A percentile compares a stretch with the other conserved stretches of the same genome.
phyloP scores from a whole-genome alignment of 2,113 vertebrate species.

The Catagonus wagneri region DNA sequence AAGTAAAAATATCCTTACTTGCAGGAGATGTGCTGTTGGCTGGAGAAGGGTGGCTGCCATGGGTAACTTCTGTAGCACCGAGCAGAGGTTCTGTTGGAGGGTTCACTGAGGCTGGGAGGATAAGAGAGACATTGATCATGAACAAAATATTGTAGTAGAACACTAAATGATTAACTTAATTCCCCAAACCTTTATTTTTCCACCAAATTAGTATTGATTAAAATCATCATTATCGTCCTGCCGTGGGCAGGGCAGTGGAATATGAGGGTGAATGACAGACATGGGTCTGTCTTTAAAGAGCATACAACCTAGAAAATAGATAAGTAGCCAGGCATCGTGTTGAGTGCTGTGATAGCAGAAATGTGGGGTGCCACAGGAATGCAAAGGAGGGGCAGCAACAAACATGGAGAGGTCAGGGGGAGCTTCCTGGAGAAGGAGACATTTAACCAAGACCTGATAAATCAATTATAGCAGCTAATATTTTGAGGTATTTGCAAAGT shows the following conservation, averaged over 20 bases:
- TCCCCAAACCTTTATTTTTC: neutral
- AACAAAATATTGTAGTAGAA: neutral
- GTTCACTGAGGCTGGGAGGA: constrained; percentile 3
- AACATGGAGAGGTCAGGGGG: neutral
- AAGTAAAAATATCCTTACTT: constrained; percentile 57
- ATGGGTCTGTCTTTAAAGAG: neutral
- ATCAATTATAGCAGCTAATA: neutral
- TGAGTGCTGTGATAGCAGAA: accelerated
- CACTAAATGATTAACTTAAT: neutral
- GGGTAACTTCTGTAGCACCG: neutral
- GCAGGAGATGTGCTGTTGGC: neutral
- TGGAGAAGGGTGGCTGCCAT: neutral
- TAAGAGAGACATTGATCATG: neutral
- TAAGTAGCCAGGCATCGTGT: neutral
- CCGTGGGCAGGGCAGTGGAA: neutral
- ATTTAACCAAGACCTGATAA: neutral
- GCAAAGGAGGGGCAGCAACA: neutral
- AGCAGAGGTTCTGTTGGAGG: neutral
- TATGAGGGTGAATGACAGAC: neutral
- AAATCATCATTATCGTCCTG: neutral
- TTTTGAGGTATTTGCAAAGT: constrained; percentile 8
- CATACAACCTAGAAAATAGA: neutral
- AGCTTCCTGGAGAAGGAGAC: neutral
- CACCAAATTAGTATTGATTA: neutral
- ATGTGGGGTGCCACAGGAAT: accelerated